Conservation (phyloP, 2,113 vertebrate species). For the Zosterops pallidus region DNA sequence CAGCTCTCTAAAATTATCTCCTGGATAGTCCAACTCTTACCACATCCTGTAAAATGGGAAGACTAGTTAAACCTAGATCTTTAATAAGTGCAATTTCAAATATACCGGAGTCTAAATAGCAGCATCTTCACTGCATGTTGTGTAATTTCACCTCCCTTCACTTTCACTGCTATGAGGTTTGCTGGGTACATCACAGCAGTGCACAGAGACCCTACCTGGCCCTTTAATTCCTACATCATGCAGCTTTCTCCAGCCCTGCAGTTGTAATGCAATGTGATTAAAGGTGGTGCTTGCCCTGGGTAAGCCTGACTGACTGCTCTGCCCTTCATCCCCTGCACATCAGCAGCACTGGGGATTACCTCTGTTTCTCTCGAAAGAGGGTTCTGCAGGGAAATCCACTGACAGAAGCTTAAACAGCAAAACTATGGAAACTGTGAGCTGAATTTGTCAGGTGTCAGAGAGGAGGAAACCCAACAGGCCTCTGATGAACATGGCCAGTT, state of each 20-base stretch:
- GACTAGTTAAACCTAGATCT: background rate
- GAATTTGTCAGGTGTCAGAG: background rate
- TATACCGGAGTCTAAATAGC: background rate
- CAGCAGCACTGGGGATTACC: background rate
- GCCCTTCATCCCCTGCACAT: background rate
- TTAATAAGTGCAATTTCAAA: background rate
- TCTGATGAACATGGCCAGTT: background rate
- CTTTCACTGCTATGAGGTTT: background rate
- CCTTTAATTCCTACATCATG: slow-evolving; percentile 32
- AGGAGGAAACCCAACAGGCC: background rate
- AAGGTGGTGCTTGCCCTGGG: background rate
- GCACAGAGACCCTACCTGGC: background rate
- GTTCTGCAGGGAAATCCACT: background rate
- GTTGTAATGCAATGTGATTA: slow-evolving; percentile 38
- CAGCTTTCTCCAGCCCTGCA: background rate
- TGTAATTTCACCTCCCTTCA: background rate
- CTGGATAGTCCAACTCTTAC: background rate
- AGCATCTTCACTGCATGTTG: background rate
- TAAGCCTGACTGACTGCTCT: slow-evolving; percentile 50
- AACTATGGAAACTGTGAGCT: background rate
- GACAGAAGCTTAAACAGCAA: background rate
- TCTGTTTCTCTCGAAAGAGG: background rate
- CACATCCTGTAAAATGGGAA: background rate
- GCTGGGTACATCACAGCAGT: background rate
- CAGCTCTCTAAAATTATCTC: background rate